Conservation (phyloP, 2,113 vertebrate species). For the Ptilonorhynchus violaceus region DNA sequence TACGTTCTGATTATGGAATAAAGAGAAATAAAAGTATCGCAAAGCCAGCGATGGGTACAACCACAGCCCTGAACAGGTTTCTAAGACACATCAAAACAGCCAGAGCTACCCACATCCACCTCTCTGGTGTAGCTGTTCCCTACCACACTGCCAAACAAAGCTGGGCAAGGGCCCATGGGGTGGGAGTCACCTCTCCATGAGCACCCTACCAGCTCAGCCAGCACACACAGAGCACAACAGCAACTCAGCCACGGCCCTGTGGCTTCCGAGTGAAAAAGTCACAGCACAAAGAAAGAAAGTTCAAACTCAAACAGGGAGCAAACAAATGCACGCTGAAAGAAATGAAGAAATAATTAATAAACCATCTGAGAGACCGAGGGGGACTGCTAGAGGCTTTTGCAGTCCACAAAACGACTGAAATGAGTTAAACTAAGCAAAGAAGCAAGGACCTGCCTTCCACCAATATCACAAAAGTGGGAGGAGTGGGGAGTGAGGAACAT, state of each 20-base stretch:
- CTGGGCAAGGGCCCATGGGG: fast-evolving
- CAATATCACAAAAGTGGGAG: not conserved
- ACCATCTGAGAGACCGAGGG: not conserved
- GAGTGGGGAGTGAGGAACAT: fast-evolving
- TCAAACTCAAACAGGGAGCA: not conserved
- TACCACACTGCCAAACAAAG: not conserved
- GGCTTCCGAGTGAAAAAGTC: not conserved
- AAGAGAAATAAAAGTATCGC: not conserved
- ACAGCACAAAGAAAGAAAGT: not conserved
- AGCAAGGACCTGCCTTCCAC: not conserved
- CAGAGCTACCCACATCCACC: not conserved
- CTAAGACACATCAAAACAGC: not conserved
- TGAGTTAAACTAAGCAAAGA: not conserved
- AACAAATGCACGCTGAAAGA: not conserved
- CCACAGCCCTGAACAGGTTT: not conserved
- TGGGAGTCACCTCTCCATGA: not conserved
- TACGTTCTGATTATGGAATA: not conserved
- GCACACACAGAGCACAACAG: not conserved
- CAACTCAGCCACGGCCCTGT: fast-evolving
- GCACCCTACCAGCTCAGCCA: not conserved
- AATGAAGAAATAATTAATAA: not conserved
- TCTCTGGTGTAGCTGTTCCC: not conserved
- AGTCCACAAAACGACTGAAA: not conserved
- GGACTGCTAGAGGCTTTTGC: not conserved
- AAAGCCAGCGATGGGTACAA: not conserved